A percentile compares a stretch with the other conserved stretches of the same genome.
Evolutionary conservation across 2,888 invertebrate genomes (phyloP).

Genomic region (Beris chalybata): DNA sequence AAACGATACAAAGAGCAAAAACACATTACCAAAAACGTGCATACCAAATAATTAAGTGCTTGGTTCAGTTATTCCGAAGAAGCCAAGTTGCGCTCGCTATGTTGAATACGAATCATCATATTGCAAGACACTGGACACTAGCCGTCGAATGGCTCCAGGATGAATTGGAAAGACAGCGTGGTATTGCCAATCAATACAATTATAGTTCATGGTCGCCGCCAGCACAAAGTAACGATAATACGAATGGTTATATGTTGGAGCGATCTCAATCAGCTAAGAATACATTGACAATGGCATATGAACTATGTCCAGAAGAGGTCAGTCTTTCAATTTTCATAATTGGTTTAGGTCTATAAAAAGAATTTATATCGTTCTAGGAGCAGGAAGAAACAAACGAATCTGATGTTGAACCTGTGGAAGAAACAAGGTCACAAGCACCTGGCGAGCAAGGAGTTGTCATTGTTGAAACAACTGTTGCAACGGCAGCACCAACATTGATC

Average conservation of each 20-base stretch:
- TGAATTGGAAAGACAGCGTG: conserved; percentile 75
- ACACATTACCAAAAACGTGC: conserved; percentile 95
- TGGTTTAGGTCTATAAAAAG: background rate
- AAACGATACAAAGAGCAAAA: conserved; percentile 89
- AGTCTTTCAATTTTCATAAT: conserved; percentile 41
- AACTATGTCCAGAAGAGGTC: conserved; percentile 72
- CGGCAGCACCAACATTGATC: conserved; percentile 22
- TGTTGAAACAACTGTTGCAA: conserved; percentile 10
- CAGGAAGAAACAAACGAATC: conserved; percentile 56
- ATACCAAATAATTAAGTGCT: conserved; percentile 95
- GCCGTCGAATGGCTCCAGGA: conserved; percentile 95
- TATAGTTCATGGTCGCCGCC: conserved; percentile 95
- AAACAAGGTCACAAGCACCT: conserved; percentile 39
- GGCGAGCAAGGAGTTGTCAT: conserved; percentile 31
- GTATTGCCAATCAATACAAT: conserved; percentile 67
- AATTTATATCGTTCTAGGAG: conserved; percentile 45
- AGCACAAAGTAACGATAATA: conserved; percentile 91
- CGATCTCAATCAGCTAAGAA: conserved; percentile 91
- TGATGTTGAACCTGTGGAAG: conserved; percentile 53
- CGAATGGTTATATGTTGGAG: conserved; percentile 92
- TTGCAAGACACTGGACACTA: conserved; percentile 83
- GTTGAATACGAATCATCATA: conserved; percentile 74
- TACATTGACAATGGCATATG: conserved; percentile 78
- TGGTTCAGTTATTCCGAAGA: conserved; percentile 87
- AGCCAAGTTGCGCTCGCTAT: conserved; percentile 80